Conservation (phyloP, 1,140 invertebrate species). For the Trypoxylus dichotomus region DNA sequence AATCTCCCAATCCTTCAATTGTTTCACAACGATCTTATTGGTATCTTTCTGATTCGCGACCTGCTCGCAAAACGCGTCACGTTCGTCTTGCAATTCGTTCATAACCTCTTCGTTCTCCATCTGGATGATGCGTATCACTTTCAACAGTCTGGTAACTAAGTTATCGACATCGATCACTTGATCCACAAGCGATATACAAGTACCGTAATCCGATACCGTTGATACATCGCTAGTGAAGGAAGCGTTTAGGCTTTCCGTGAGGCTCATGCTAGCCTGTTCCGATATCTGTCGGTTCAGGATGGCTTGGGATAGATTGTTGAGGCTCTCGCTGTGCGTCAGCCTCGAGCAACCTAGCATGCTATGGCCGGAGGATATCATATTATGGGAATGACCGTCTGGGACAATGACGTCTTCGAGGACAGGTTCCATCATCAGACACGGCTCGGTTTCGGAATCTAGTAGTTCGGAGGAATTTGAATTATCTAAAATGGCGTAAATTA, state of each 20-base stretch:
- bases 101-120: conserved; percentile 67
- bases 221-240: conserved; percentile 52
- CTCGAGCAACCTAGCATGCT: conserved; percentile 47
- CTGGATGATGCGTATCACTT: conserved; percentile 73
- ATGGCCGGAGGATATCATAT: conserved; percentile 65
- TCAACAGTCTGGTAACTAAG: conserved; percentile 71
- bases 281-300: conserved; percentile 63
- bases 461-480: conserved; percentile 65
- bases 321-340: conserved; percentile 59
- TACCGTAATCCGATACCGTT: conserved; percentile 45
- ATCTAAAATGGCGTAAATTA: conserved; percentile 26
- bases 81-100: conserved; percentile 62
- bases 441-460: conserved; percentile 76
- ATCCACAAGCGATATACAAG: conserved; percentile 62
- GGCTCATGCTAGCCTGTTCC: conserved; percentile 54
- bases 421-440: conserved; percentile 76
- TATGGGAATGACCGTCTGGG: conserved; percentile 67
- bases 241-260: conserved; percentile 42
- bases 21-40: conserved; percentile 53
- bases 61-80: conserved; percentile 50
- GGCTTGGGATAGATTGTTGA: conserved; percentile 67
- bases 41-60: conserved; percentile 50
- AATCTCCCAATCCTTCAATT: conserved; percentile 59
- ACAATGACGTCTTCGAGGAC: conserved; percentile 68
- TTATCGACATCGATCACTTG: conserved; percentile 77